phyloP scores from a whole-genome alignment of 2,888 invertebrate genomes.

The Eristalinus sepulchralis region DNA sequence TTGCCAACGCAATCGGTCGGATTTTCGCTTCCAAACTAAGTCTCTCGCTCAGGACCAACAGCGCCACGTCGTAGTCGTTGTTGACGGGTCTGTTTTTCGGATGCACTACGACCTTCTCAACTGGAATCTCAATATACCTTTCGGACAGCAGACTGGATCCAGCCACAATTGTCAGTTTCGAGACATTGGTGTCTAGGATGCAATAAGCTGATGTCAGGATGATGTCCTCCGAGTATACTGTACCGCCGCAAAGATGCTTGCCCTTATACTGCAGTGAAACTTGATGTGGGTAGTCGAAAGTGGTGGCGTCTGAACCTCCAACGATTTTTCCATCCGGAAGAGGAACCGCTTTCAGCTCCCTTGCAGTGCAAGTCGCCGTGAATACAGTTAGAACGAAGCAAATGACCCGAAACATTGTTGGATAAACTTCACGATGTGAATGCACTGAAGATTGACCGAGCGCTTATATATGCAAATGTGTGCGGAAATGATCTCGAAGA shows the following conservation, averaged over 20 bases:
- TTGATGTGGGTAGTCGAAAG: conserved; percentile 75
- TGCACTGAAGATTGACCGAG: too few species aligned
- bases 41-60: conserved; percentile 82
- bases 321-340: conserved; percentile 76
- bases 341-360: conserved; percentile 20
- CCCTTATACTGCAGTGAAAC: conserved; percentile 76
- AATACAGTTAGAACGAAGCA: background rate
- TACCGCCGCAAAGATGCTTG: conserved; percentile 76
- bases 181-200: conserved; percentile 59
- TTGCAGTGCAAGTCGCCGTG: conserved; percentile 2
- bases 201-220: conserved; percentile 77
- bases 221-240: conserved; percentile 71
- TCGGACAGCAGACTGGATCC: conserved; percentile 72
- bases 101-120: conserved; percentile 81
- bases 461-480: too few species aligned
- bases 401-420: conserved; percentile 42
- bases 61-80: conserved; percentile 83
- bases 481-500: too few species aligned
- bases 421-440: too few species aligned
- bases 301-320: conserved; percentile 73
- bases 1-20: conserved; percentile 83
- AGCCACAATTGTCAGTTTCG: conserved; percentile 73
- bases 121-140: conserved; percentile 78
- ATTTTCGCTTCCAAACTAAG: conserved; percentile 82
- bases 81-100: too few species aligned